Base-by-base conservation (phyloP, 2,888 invertebrate genomes). In the Zygogramma bicolorata region DNA sequence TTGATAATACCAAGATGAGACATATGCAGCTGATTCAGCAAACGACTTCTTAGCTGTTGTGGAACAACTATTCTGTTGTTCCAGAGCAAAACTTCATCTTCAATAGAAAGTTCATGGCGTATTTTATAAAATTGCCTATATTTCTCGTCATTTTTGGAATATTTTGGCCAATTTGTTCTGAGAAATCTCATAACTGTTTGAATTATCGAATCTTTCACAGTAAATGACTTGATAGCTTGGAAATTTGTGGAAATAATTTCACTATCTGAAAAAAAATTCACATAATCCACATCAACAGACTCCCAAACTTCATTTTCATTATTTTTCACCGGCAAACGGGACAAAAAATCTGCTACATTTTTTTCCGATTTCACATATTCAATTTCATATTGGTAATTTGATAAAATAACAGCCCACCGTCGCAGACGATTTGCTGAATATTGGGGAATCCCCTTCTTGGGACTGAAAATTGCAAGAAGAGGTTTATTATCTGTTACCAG, bases 321-420 rank as follows among this genome's bases (percentile, higher is more conserved):
- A 57, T 25, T 57, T 57, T 25, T 29, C 1, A 22, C 10, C 20
- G 57, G 27, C 2, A 57, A n/a, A 0, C 57, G 57, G 4, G 22
- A 57, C 15, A 63, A 63, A 63, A 15, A 63, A 13, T 65, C 46
- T 15, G 46, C 25, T 10, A 6, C 7, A 49, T 59, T 59, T n/a
- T 59, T 22, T 25, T 27, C 29, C 13, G 46, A 46, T 46, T 29
- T 18, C 18, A 63, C 63, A 63, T 3, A 65, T 57, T 65, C 15
- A n/a, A 57, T 65, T 18, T 53, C 15, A 57, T 65, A 65, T 22
- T 38, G 31, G 25, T 68, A 71, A 65, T 68, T 68, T 10, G 46
- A 31, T n/a, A 59, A 63, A 31, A 71, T 63, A 4, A 71, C 63
- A 25, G 71, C 67, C 59, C 67, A 71, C 4, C 59, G 34, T 5